Evolutionary conservation across 2,888 invertebrate species (phyloP).

Genomic region (Archaeoteleia sp.): DNA sequence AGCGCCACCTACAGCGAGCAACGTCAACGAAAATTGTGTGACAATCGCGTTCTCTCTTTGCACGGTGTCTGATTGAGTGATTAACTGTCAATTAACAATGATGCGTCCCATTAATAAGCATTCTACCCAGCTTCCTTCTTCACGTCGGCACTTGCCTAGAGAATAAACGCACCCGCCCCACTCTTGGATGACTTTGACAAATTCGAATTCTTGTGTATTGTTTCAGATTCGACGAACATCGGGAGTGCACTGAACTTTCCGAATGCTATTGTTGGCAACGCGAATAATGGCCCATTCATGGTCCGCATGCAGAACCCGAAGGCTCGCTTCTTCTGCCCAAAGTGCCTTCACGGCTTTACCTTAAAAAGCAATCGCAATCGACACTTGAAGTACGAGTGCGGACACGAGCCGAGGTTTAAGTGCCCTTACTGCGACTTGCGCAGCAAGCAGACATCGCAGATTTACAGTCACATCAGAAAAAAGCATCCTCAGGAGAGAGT

Average conservation of each 20-base stretch:
- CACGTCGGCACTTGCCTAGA: slow-evolving; percentile 48
- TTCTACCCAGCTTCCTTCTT: slow-evolving; percentile 41
- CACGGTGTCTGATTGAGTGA: slow-evolving; percentile 41
- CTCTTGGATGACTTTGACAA: slow-evolving; percentile 31
- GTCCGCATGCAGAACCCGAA: slow-evolving; percentile 39
- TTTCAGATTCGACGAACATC: slow-evolving; percentile 55
- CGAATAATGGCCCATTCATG: slow-evolving; percentile 40
- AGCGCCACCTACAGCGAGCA: too few relatives aligned
- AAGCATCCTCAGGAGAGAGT: slow-evolving; percentile 59
- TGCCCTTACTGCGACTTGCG: slow-evolving; percentile 68
- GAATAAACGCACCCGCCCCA: slow-evolving; percentile 38
- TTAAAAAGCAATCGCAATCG: slow-evolving; percentile 66
- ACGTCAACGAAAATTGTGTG: too few relatives aligned
- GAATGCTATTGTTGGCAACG: slow-evolving; percentile 23
- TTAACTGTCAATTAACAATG: slow-evolving; percentile 48
- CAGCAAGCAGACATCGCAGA: slow-evolving; percentile 64
- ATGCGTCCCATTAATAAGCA: slow-evolving; percentile 39
- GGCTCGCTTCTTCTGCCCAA: slow-evolving; percentile 58
- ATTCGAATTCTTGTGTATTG: slow-evolving; percentile 27
- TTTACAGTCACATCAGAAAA: slow-evolving; percentile 63
- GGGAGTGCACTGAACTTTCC: slow-evolving; percentile 42
- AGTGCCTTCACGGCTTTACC: slow-evolving; percentile 62
- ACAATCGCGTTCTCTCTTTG: slow-evolving; percentile 14
- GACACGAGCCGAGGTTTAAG: slow-evolving; percentile 67
- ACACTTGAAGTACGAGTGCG: slow-evolving; percentile 71